Evolutionary conservation across 2,113 vertebrate genomes (phyloP).

Genomic region (Polypterus bichir): DNA sequence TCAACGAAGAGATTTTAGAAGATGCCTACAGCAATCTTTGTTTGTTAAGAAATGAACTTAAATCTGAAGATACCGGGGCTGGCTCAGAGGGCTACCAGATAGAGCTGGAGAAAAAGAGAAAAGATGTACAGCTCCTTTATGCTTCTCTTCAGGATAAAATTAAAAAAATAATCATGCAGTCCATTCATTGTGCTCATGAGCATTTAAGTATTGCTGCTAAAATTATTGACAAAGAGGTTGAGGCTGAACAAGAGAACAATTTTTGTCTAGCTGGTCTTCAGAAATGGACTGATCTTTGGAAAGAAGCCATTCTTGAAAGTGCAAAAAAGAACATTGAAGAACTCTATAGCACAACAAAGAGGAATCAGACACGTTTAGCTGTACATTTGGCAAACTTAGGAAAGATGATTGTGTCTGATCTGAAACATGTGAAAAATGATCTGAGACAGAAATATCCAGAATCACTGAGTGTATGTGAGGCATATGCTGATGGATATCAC

Average conservation of each 20-base stretch:
- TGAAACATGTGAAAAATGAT: conserved; percentile 38
- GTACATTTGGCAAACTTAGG: conserved; percentile 34
- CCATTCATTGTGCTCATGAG: conserved; percentile 15
- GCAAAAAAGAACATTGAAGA: conserved; percentile 28
- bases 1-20: conserved; percentile 40
- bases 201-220: conserved; percentile 28
- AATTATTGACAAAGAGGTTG: conserved; percentile 41
- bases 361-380: conserved; percentile 20
- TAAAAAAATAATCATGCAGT: conserved; percentile 28
- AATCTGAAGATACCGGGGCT: conserved; percentile 23
- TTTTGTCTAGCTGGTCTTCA: conserved; percentile 21
- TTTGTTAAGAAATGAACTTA: conserved; percentile 33
- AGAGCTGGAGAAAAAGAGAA: conserved; percentile 32
- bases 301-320: conserved; percentile 26
- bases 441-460: conserved; percentile 41
- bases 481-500: conserved; percentile 44
- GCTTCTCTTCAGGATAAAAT: conserved; percentile 28
- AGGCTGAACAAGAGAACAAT: conserved; percentile 3
- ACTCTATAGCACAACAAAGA: conserved; percentile 9
- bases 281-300: conserved; percentile 49
- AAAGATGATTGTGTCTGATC: conserved; percentile 26
- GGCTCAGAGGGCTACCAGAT: conserved; percentile 31
- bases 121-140: conserved; percentile 50
- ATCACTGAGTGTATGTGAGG: conserved; percentile 38
- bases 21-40: conserved; percentile 41